These are phyloP conservation scores for Hymenochirus boettgeri DNA, from an alignment of 2,113 vertebrate genomes.

Conservation along the genomic window DNA sequence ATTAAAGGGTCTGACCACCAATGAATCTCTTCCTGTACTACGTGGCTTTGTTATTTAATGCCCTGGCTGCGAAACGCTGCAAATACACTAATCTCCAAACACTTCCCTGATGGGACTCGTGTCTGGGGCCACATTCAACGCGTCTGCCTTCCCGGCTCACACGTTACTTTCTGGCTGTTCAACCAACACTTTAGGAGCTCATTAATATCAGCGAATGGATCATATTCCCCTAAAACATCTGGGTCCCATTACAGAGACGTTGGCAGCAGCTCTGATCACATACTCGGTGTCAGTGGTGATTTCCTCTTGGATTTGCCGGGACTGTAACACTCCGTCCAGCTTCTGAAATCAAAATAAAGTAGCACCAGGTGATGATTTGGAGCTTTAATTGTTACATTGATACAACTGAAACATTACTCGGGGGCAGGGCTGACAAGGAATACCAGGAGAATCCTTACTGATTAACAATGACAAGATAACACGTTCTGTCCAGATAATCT, in stretches of 20 bases:
- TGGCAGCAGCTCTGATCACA: constrained; percentile 65
- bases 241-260: constrained; percentile 62
- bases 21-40: no score
- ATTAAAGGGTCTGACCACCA: no score
- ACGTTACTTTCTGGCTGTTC: constrained; percentile 55
- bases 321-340: constrained; percentile 95
- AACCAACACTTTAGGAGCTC: constrained; percentile 58
- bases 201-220: constrained; percentile 65
- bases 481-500: no score
- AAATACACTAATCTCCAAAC: no score
- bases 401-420: background rate
- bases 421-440: no score
- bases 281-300: constrained; percentile 98
- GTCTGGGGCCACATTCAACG: background rate
- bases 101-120: no score
- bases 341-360: constrained; percentile 71
- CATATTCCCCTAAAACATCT: constrained; percentile 59
- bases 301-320: constrained; percentile 94
- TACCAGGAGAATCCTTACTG: background rate
- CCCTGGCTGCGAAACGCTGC: no score
- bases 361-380: background rate
- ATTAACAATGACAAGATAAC: no score
- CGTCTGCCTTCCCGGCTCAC: constrained; percentile 55
- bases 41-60: no score
- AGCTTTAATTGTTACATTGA: background rate